Evolutionary conservation across 2,113 vertebrate genomes (phyloP), one percentile per base, ranked within the genome.

Genomic region (Podilymbus podiceps): DNA sequence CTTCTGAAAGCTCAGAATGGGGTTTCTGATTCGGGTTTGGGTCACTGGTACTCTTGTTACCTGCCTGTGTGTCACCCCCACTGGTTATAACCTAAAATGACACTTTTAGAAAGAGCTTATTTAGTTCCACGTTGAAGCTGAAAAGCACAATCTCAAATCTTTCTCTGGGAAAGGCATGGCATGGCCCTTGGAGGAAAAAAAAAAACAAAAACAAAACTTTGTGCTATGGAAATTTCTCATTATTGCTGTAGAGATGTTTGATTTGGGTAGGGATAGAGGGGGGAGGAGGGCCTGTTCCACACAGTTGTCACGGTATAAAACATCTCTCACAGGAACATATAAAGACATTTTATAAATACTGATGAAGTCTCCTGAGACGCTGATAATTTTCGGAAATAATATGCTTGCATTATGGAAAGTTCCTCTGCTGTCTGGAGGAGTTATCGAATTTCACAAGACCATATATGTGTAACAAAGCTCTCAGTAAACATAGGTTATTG

Each of bases 291-390:
- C 18, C 25, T 90, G 66, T 83, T 95, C 23, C 64, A 75, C 66
- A 89, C 66, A 73, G 6, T 19, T 78, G 50, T 20, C 38, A 77
- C 23, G 62, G 11, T 40, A 72, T 40, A 75, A 91, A 95, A 35
- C 17, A 87, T 12, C 30, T 94, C 66, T 91, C 66, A 50, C 5
- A 68, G 66, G 66, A 91, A 88, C 27, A 79, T 28, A 33, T 82
- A 38, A 78, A 89, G 81, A 88, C 27, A 56, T 85, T 93, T 88
- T 73, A 68, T 89, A 91, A 93, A 87, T 81, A 91, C 35, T 25
- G 62, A 78, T 87, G 73, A 79, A 96, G 66, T 85, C 87, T 87
- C 89, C 66, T 0, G 47, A 91, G 95, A 91, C 62, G 15, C 31
- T 24, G 44, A 79, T 35, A 82, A 88, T 79, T 95, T 94, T 87